Conservation (phyloP, 1,140 invertebrate genomes). For the Pentalonia nigronervosa region DNA sequence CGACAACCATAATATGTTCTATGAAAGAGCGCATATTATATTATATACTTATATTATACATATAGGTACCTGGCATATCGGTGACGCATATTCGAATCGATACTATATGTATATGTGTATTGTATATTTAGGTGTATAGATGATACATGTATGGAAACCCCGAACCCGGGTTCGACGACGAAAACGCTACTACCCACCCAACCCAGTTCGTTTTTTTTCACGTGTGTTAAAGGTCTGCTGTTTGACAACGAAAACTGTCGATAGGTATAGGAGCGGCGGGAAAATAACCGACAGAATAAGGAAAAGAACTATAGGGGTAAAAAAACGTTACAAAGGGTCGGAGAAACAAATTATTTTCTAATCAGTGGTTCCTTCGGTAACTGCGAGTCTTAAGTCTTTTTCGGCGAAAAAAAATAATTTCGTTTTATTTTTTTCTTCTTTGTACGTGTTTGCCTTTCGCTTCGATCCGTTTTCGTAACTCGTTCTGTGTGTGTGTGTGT, state of each 20-base stretch:
- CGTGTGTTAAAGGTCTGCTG: not conserved
- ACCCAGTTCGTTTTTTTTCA: not conserved
- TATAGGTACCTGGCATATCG: not conserved
- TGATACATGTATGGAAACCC: not conserved
- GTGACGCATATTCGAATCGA: not conserved
- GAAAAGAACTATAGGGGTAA: not conserved
- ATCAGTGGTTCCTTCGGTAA: not conserved
- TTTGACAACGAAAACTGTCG: not conserved
- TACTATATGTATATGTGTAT: not conserved
- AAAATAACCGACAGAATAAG: not conserved
- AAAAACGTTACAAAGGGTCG: not conserved
- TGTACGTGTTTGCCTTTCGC: not conserved
- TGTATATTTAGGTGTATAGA: too few species aligned
- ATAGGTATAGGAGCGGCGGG: not conserved
- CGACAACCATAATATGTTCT: not conserved
- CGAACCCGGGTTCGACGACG: not conserved
- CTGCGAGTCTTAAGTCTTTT: not conserved
- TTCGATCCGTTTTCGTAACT: not conserved
- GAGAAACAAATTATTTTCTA: constrained; percentile 15
- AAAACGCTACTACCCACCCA: not conserved
- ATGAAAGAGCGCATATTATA: not conserved
- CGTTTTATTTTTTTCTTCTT: not conserved
- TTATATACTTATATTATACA: not conserved
- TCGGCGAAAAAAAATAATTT: not conserved
- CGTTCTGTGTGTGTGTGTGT: not conserved